Percentiles rank a stretch among this genome's conserved stretches.
These are phyloP conservation scores for Condylura cristata DNA, from an alignment of 2,113 vertebrate genomes.

Conservation along the genomic window DNA sequence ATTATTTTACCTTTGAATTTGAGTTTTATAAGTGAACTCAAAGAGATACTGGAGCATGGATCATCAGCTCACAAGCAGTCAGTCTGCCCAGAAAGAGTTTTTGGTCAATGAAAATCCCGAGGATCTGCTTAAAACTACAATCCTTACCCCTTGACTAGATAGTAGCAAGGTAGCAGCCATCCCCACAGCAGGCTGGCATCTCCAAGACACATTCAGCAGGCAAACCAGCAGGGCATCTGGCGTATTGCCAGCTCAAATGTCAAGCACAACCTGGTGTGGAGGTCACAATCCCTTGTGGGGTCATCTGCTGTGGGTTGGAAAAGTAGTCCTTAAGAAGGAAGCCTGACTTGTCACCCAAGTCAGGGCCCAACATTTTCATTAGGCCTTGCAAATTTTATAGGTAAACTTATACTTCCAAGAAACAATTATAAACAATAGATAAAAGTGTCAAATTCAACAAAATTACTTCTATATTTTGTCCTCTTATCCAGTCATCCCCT, in stretches of 20 bases:
- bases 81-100: not conserved
- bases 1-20: slow-evolving; percentile 8
- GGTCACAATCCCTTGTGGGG: not conserved
- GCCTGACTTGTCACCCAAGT: not conserved
- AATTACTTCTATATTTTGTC: not conserved
- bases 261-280: not conserved
- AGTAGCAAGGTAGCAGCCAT: not conserved
- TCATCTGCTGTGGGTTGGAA: not conserved
- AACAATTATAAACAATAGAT: slow-evolving; percentile 9
- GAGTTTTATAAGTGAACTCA: not conserved
- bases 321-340: not conserved
- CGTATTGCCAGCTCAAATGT: not conserved
- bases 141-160: too few species aligned
- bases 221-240: not conserved
- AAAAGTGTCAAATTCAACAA: not conserved
- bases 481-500: not conserved
- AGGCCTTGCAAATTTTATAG: not conserved
- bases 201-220: not conserved
- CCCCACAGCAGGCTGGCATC: not conserved
- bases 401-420: not conserved
- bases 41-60: not conserved
- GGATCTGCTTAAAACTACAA: not conserved
- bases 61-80: not conserved
- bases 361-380: not conserved
- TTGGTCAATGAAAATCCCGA: not conserved